Evolutionary conservation across 2,113 vertebrate genomes (phyloP).

Genomic region (Dunckerocampus dactyliophorus): DNA sequence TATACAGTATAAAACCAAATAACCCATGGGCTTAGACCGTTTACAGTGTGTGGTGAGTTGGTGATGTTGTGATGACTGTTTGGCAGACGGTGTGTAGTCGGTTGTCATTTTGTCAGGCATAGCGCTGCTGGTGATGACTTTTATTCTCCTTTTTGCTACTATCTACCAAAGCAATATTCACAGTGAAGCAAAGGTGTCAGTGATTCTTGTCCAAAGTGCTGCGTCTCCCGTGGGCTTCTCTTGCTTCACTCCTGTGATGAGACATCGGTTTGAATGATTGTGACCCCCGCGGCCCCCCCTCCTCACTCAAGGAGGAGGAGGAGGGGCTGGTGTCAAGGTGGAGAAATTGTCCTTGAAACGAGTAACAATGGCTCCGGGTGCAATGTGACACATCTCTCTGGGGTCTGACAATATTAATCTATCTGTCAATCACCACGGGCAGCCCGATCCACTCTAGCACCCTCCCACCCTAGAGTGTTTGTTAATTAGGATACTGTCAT

Average conservation of each 20-base stretch:
- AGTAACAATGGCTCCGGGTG: slow-evolving; percentile 62
- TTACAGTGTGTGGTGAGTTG: too few species aligned
- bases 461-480: slow-evolving; percentile 57
- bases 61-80: neutral
- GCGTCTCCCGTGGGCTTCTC: slow-evolving; percentile 13
- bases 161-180: slow-evolving; percentile 3
- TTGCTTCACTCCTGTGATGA: slow-evolving; percentile 20
- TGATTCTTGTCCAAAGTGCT: slow-evolving; percentile 26
- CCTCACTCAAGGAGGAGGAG: slow-evolving; percentile 12
- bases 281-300: slow-evolving; percentile 9
- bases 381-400: slow-evolving; percentile 66
- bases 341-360: slow-evolving; percentile 68
- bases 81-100: neutral
- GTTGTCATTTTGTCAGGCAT: neutral
- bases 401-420: slow-evolving; percentile 76
- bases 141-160: neutral
- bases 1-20: too few species aligned
- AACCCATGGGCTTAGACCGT: too few species aligned
- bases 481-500: slow-evolving; percentile 75
- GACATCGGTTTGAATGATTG: slow-evolving; percentile 25
- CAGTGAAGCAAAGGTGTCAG: slow-evolving; percentile 11
- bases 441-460: slow-evolving; percentile 45
- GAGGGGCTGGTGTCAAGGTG: slow-evolving; percentile 11
- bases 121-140: neutral
- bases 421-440: slow-evolving; percentile 73